Base-by-base conservation (phyloP, 2,113 vertebrate genomes). In the Otocyon megalotis region DNA sequence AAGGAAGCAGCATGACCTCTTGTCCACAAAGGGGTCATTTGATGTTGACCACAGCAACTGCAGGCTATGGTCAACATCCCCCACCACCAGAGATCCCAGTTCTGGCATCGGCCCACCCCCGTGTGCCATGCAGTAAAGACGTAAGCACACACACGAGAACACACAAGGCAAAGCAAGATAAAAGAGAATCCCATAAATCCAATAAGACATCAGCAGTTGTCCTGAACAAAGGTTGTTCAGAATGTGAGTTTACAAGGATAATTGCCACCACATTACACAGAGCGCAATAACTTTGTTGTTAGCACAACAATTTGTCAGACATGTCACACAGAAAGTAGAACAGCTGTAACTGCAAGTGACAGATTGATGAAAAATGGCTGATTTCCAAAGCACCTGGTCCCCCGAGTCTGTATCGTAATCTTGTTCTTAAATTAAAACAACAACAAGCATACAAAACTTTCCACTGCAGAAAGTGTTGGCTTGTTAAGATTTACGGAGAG, bases 361-460 rank as follows among this genome's bases (percentile, higher is more conserved):
- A 96, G 85, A 90, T 24, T 63, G 81, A 65, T 93, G 84, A 87
- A 77, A 96, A 94, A 89, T 32, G 37, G 56, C n/a, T 60, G 26
- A 14, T 58, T 88, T 83, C 92, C 48, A 43, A 83, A 92, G 81
- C 63, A 97, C 43, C 84, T 30, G 20, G 82, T 87, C 79, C 79
- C 67, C n/a, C 0, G 2, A 71, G 62, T 35, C 69, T 26, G n/a
- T 56, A 83, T 77, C 13, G 4, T 62, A 81, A 94, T 67, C 77
- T 89, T 90, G 83, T 81, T 92, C 56, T 94, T 94, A 80, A 92
- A 95, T 89, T 43, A 90, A 97, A 96, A 96, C 43, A 95, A 69
- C 43, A 87, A 71, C 12, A 67, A 74, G 35, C 24, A 3, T 5
- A 71, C 32, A 48, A 43, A 85, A 37, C 53, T 63, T 90, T 84